Percentiles rank a stretch among this genome's conserved stretches.
phyloP scores from a whole-genome alignment of 2,888 invertebrate genomes.

The Drosophila basisetae region DNA sequence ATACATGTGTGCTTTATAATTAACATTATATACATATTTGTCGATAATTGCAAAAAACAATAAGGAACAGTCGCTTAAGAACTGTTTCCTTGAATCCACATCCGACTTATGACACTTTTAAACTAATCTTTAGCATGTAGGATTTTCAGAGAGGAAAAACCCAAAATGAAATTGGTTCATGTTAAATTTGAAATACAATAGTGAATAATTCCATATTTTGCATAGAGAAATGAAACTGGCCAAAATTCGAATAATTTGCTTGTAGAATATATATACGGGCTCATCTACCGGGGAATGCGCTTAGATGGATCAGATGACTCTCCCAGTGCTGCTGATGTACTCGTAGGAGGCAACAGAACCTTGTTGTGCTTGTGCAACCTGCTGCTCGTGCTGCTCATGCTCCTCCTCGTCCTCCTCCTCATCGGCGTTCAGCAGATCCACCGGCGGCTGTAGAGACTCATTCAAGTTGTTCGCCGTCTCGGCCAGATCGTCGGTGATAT shows the following conservation, averaged over 20 bases:
- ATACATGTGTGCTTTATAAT: not conserved
- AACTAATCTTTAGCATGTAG: not conserved
- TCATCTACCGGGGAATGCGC: not conserved
- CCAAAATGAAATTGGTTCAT: not conserved
- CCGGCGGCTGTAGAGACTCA: slow-evolving; percentile 10
- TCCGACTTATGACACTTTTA: slow-evolving; percentile 2
- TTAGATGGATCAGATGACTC: slow-evolving; percentile 56
- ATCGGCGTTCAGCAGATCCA: slow-evolving; percentile 7
- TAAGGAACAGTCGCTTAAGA: not conserved
- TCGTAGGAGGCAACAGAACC: slow-evolving; percentile 30
- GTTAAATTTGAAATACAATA: not conserved
- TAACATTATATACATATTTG: not conserved
- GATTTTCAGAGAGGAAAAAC: not conserved
- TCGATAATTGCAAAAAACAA: not conserved
- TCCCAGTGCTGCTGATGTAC: slow-evolving; percentile 43
- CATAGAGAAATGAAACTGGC: not conserved
- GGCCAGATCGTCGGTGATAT: not conserved
- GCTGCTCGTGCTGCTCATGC: not conserved
- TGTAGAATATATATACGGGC: not conserved
- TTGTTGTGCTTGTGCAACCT: not conserved
- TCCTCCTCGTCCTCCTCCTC: not conserved
- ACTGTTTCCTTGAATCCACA: not conserved
- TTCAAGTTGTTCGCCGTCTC: not conserved
- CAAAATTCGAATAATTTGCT: not conserved
- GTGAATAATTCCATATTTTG: not conserved